Percentiles rank a stretch among this genome's conserved stretches.
phyloP scores from a whole-genome alignment of 1,140 invertebrate species.

The Drosophila repletoides region DNA sequence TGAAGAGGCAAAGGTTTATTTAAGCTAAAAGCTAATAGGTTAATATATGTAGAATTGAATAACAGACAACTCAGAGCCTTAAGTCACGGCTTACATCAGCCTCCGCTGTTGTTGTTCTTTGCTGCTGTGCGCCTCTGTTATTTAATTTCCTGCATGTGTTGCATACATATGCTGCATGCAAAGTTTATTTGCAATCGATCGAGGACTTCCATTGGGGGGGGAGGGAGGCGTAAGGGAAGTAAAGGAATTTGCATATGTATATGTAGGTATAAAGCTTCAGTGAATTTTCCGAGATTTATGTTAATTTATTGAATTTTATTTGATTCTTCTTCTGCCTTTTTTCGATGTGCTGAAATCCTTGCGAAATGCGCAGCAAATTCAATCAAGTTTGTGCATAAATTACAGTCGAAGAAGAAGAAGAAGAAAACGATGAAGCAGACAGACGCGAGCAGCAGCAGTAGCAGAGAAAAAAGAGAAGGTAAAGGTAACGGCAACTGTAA shows the following conservation, averaged over 20 bases:
- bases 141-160: conserved; percentile 71
- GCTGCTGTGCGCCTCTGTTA: conserved; percentile 27
- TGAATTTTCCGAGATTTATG: conserved; percentile 64
- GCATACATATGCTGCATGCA: conserved; percentile 60
- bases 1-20: too few relatives aligned
- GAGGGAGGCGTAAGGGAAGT: too few relatives aligned
- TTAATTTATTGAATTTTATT: conserved; percentile 78
- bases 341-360: conserved; percentile 50
- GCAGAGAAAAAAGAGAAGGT: background rate
- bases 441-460: background rate
- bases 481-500: conserved; percentile 17
- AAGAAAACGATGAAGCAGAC: too few relatives aligned
- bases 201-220: conserved; percentile 23
- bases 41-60: too few relatives aligned
- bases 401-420: conserved; percentile 36
- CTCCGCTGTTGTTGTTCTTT: background rate
- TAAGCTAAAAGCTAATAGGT: too few relatives aligned
- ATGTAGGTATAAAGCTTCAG: conserved; percentile 27
- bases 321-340: conserved; percentile 43
- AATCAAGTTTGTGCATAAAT: conserved; percentile 73
- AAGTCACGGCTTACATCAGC: background rate
- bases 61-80: too few relatives aligned
- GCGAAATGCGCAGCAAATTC: conserved; percentile 54
- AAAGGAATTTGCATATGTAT: conserved; percentile 66
- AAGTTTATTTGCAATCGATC: conserved; percentile 77